Percentiles rank a stretch among this genome's conserved stretches.
Conservation (phyloP, 2,797 vertebrate species). For the Coregonus sp. region DNA sequence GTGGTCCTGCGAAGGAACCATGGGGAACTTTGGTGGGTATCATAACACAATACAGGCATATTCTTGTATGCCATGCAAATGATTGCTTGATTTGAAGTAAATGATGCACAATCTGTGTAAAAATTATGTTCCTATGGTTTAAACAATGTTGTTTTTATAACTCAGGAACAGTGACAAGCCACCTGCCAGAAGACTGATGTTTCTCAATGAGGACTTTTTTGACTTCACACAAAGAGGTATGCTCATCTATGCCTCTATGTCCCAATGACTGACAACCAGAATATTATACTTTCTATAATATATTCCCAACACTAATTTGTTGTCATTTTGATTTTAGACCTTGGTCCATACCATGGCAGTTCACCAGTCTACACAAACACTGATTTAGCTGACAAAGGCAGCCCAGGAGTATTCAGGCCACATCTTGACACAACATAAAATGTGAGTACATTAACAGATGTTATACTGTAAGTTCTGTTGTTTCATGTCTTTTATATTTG, state of each 20-base stretch:
- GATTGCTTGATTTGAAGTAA: background rate
- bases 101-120: background rate
- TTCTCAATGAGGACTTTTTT: slow-evolving; percentile 65
- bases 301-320: background rate
- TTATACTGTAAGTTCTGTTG: no score
- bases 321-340: background rate
- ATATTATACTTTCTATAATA: background rate
- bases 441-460: slow-evolving; percentile 31
- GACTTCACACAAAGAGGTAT: slow-evolving; percentile 61
- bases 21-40: slow-evolving; percentile 47
- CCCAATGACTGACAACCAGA: background rate
- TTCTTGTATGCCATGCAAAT: background rate
- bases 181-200: slow-evolving; percentile 24
- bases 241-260: background rate
- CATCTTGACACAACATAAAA: slow-evolving; percentile 13
- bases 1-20: slow-evolving; percentile 45
- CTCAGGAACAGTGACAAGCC: slow-evolving; percentile 33
- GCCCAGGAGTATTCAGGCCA: slow-evolving; percentile 11
- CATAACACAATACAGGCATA: background rate
- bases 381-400: slow-evolving; percentile 15
- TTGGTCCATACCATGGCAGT: background rate
- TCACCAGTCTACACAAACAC: slow-evolving; percentile 3
- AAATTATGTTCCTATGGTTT: background rate
- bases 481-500: no score
- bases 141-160: slow-evolving; percentile 1